These are phyloP conservation scores for Peromyscus melanophrys DNA, from an alignment of 2,797 vertebrate genomes.

Conservation along the genomic window DNA sequence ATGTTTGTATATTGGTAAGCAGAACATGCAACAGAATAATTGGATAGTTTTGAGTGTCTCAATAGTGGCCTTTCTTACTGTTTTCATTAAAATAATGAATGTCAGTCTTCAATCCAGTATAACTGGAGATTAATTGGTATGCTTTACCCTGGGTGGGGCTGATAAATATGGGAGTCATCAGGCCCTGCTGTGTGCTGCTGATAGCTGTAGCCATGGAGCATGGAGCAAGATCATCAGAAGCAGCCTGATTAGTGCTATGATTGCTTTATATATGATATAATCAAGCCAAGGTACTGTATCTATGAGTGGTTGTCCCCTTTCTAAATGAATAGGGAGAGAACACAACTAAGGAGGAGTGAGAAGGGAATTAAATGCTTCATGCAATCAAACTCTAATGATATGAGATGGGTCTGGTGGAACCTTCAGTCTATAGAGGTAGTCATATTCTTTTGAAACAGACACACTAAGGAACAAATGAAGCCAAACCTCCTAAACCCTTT, in stretches of 20 bases:
- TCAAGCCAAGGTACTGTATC: slow-evolving; percentile 3
- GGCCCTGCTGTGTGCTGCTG: slow-evolving; percentile 46
- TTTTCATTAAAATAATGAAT: slow-evolving; percentile 81
- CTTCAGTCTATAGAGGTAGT: background rate
- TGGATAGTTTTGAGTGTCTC: slow-evolving; percentile 42
- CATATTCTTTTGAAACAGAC: slow-evolving; percentile 34
- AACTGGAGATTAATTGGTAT: slow-evolving; percentile 76
- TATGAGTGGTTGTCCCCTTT: slow-evolving; percentile 55
- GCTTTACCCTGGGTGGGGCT: slow-evolving; percentile 66
- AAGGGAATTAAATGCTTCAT: background rate
- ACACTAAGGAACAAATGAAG: slow-evolving; percentile 50
- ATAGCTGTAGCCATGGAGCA: background rate
- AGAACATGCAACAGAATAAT: slow-evolving; percentile 61
- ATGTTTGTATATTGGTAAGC: slow-evolving; percentile 58
- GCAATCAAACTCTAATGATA: slow-evolving; percentile 17
- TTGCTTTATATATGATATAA: slow-evolving; percentile 68
- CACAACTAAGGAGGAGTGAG: background rate
- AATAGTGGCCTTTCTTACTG: slow-evolving; percentile 55
- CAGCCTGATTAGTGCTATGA: slow-evolving; percentile 51
- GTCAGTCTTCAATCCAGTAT: slow-evolving; percentile 63
- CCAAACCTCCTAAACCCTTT: background rate
- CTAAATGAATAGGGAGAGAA: background rate
- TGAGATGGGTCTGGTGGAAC: background rate
- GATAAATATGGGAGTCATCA: slow-evolving; percentile 68
- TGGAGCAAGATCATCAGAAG: slow-evolving; percentile 49